Evolutionary conservation across 2,113 vertebrate genomes (phyloP), one percentile per base, ranked within the genome.

Genomic region (Grallaria varia): DNA sequence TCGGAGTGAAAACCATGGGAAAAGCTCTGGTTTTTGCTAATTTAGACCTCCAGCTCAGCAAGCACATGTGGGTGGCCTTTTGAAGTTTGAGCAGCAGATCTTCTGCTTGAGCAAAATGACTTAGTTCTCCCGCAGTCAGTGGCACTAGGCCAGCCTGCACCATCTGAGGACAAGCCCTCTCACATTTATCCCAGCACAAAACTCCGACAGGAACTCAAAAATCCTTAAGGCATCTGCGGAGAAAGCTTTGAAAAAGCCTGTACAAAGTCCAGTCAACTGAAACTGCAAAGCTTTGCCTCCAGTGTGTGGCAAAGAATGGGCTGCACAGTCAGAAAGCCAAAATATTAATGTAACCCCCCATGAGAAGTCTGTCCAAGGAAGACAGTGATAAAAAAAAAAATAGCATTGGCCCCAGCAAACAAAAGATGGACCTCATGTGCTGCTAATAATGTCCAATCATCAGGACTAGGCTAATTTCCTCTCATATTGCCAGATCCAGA

Each of bases 31-130:
- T 40, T 93, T 93, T 94, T 56, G 76, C 92, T 95, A 71, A 90
- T 95, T 95, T 24, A 90, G 96, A 95, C 93, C 92, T 96, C 92
- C 93, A 92, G 86, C 85, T 89, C 92, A 72, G 92, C 88, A 76
- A 88, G 89, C 37, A 79, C 49, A 72, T 59, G 92, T 96, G 96
- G 95, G 93, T 97, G 96, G 96, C 95, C 96, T 95, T 96, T 93
- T 94, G 92, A 96, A 94, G 92, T 89, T 23, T 27, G 85, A 86
- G 90, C 72, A 94, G 93, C 79, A 89, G 68, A 90, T 93, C 95
- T 94, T 95, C 93, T 97, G 88, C 93, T 60, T 3, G 76, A 60
- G 93, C 83, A 96, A 89, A 93, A 71, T 24, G 82, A n/a, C 60
- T 80, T 30, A 60, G 9, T 77, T 84, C 92, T 89, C 78, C 88